phyloP scores from a whole-genome alignment of 2,113 vertebrate species.

The Lamprologus tigripictilis region DNA sequence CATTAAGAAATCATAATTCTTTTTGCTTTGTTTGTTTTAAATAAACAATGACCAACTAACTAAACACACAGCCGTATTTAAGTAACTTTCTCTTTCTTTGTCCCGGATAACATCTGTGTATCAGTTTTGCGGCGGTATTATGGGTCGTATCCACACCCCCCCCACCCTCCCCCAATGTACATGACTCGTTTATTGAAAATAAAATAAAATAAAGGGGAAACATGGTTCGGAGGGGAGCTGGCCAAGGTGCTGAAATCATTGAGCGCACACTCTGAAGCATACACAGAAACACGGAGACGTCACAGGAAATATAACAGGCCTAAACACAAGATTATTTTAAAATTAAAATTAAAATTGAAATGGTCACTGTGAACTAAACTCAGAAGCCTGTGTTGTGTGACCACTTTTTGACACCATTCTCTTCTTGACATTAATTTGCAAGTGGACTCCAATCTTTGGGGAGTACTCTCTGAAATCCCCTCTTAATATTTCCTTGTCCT shows the following conservation, averaged over 20 bases:
- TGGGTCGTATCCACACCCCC: not conserved
- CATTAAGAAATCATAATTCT: not conserved
- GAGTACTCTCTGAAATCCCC: not conserved
- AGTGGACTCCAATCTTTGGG: not conserved
- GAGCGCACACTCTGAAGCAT: not conserved
- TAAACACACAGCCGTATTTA: not conserved
- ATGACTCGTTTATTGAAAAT: not conserved
- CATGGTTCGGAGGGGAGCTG: not conserved
- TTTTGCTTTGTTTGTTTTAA: not conserved
- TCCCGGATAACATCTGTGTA: not conserved
- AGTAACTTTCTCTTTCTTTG: not conserved
- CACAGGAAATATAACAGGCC: not conserved
- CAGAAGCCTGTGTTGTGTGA: not conserved
- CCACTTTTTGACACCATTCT: not conserved
- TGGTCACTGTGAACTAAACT: too few relatives aligned
- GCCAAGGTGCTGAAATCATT: not conserved
- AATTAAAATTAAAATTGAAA: not conserved
- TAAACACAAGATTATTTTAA: not conserved
- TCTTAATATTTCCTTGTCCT: not conserved
- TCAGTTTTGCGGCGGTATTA: not conserved
- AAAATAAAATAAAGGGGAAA: not conserved
- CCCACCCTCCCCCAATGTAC: accelerated
- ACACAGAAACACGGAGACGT: not conserved
- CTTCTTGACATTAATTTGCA: not conserved
- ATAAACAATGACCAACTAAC: not conserved